Evolutionary conservation across 2,797 vertebrate species (phyloP).

Genomic region (Gymnocypris eckloni): DNA sequence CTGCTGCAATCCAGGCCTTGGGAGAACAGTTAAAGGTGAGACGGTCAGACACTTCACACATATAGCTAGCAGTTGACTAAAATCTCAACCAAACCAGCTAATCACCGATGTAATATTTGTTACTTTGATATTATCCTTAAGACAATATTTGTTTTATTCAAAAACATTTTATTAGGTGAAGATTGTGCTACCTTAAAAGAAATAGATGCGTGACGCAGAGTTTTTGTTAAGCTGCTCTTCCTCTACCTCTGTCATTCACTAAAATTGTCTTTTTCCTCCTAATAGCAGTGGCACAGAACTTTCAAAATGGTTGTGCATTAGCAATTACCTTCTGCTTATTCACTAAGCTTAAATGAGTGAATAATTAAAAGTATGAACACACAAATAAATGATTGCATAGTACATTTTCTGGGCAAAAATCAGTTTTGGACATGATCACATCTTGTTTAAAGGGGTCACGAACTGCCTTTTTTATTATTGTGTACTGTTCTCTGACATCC

Average conservation of each 20-base stretch:
- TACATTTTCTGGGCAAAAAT: not conserved
- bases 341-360: not conserved
- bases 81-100: not conserved
- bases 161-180: not conserved
- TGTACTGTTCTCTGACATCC: not conserved
- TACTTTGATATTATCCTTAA: not conserved
- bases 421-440: not conserved
- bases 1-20: conserved; percentile 82
- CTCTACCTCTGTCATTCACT: not conserved
- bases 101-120: not conserved
- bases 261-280: not conserved
- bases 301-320: not conserved
- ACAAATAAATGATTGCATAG: not conserved
- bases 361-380: not conserved
- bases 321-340: not conserved
- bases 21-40: conserved; percentile 80
- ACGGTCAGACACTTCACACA: not conserved
- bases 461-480: too few species aligned
- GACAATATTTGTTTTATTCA: not conserved
- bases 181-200: not conserved
- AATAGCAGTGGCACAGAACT: not conserved
- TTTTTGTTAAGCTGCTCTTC: not conserved
- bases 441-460: not conserved
- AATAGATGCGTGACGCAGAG: not conserved
- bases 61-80: not conserved